A percentile compares a stretch with the other conserved stretches of the same genome.
phyloP scores from a whole-genome alignment of 2,888 invertebrate species.

The Galeruca laticollis region DNA sequence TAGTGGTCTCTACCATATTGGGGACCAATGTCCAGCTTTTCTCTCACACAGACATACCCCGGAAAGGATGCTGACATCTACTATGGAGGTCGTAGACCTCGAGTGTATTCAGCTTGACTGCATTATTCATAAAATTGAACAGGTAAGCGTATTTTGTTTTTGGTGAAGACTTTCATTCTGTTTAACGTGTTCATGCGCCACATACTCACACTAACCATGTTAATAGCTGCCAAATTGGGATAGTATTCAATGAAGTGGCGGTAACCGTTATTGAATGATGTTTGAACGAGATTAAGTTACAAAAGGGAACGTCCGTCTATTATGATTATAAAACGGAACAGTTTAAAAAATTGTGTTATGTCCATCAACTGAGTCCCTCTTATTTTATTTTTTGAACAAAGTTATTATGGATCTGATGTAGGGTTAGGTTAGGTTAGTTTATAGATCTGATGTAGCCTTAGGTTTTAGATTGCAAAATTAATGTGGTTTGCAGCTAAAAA shows the following conservation, averaged over 20 bases:
- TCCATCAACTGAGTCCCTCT: too few species aligned
- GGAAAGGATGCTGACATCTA: constrained; percentile 52
- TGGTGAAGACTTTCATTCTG: constrained; percentile 11
- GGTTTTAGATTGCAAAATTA: too few species aligned
- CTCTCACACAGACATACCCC: constrained; percentile 40
- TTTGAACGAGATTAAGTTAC: background rate
- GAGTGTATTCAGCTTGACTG: constrained; percentile 25
- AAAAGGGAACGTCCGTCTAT: background rate
- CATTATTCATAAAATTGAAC: constrained; percentile 43
- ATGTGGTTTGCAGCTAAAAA: too few species aligned
- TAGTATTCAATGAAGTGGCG: background rate
- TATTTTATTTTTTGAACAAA: too few species aligned
- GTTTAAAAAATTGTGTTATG: too few species aligned
- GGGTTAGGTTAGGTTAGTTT: too few species aligned
- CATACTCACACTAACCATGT: background rate
- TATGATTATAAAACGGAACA: background rate
- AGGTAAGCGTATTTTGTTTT: constrained; percentile 28
- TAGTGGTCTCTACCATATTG: constrained; percentile 52
- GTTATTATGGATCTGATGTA: too few species aligned
- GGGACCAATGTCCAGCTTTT: constrained; percentile 52
- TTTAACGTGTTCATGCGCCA: background rate
- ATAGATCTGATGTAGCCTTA: too few species aligned
- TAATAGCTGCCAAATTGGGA: constrained; percentile 4
- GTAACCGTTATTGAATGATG: background rate
- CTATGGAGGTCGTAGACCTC: constrained; percentile 55